These are phyloP conservation scores for Bolinopsis microptera DNA, from an alignment of 37 sponge, comb jelly and placozoan species.

Conservation along the genomic window DNA sequence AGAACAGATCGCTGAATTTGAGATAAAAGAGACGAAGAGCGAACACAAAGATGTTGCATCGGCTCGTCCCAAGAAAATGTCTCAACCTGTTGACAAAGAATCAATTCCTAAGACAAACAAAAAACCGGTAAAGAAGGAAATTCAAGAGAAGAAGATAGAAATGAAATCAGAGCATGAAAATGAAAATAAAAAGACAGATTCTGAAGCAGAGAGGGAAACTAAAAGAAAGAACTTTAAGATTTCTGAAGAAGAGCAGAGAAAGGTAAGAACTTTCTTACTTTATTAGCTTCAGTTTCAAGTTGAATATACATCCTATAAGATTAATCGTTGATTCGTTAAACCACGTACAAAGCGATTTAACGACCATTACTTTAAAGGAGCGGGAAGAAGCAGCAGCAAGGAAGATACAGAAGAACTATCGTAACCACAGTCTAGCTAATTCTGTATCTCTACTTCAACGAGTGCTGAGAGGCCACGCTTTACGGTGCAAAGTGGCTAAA, in stretches of 20 bases:
- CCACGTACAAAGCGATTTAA: too few relatives aligned
- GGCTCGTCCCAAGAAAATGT: background rate
- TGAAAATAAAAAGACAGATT: background rate
- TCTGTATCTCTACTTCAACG: background rate
- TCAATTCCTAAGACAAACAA: background rate
- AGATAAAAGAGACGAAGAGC: background rate
- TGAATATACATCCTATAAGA: too few relatives aligned
- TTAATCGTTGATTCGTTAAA: too few relatives aligned
- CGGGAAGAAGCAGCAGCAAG: slow-evolving; percentile 17
- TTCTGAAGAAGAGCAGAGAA: background rate
- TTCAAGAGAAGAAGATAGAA: background rate
- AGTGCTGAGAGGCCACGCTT: background rate
- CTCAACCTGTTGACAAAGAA: background rate
- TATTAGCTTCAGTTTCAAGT: too few relatives aligned
- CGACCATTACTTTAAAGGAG: too few relatives aligned
- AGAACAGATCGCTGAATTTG: background rate
- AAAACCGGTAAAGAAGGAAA: background rate
- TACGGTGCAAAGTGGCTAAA: background rate
- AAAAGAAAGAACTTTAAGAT: background rate
- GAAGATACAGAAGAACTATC: slow-evolving; percentile 37
- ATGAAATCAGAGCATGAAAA: background rate
- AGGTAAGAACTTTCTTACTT: background rate
- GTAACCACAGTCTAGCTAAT: slow-evolving; percentile 17
- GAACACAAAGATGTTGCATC: background rate
- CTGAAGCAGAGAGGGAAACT: background rate